These are phyloP conservation scores for Idaea aversata DNA, from an alignment of 2,888 invertebrate species.

Conservation along the genomic window DNA sequence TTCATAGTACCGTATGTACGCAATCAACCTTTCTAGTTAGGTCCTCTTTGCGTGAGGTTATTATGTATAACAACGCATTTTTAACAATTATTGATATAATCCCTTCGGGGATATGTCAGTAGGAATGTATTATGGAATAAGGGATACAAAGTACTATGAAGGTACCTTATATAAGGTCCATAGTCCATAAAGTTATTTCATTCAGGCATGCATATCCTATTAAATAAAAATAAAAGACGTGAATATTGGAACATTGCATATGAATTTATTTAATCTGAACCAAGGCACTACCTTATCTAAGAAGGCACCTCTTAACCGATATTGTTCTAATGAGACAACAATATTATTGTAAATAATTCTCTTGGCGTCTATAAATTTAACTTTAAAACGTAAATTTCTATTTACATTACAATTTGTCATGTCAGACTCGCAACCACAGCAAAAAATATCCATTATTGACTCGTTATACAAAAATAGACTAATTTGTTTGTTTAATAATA, in stretches of 20 bases:
- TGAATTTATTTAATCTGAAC: slow-evolving; percentile 71
- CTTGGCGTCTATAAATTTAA: slow-evolving; percentile 60
- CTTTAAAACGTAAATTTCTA: slow-evolving; percentile 57
- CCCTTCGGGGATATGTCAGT: too few species aligned
- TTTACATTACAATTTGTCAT: slow-evolving; percentile 65
- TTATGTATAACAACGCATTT: too few species aligned
- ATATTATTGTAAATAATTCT: slow-evolving; percentile 62
- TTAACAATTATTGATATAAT: too few species aligned
- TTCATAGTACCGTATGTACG: too few species aligned
- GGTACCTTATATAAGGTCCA: too few species aligned
- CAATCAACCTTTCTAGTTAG: too few species aligned
- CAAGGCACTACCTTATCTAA: slow-evolving; percentile 68
- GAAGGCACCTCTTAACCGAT: slow-evolving; percentile 64
- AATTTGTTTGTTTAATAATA: slow-evolving; percentile 38
- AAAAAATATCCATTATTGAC: slow-evolving; percentile 44
- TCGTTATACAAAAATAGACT: slow-evolving; percentile 35
- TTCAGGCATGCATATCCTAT: too few species aligned
- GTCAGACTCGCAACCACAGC: slow-evolving; percentile 55
- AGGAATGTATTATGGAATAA: too few species aligned
- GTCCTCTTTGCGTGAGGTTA: too few species aligned
- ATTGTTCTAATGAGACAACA: slow-evolving; percentile 57
- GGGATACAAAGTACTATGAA: too few species aligned
- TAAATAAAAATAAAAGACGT: slow-evolving; percentile 42
- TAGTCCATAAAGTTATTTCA: too few species aligned
- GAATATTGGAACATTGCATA: slow-evolving; percentile 55